phyloP scores from a whole-genome alignment of 2,113 vertebrate species.

The Phaetusa simplex region DNA sequence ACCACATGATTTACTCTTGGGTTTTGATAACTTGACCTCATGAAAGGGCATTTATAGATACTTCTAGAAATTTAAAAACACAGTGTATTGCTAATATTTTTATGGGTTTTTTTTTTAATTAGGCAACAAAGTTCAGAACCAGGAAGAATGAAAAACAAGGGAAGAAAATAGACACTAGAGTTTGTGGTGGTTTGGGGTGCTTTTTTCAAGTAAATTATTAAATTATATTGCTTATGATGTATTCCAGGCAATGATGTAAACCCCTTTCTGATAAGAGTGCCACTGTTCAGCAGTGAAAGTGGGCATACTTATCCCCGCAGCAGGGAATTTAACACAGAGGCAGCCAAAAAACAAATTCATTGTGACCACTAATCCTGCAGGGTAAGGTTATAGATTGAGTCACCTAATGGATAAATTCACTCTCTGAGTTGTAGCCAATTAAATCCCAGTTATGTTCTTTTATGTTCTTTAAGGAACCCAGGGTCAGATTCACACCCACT shows the following conservation, averaged over 20 bases:
- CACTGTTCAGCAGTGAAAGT: neutral
- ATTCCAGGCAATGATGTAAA: neutral
- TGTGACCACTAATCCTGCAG: conserved; percentile 13
- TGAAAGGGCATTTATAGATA: neutral
- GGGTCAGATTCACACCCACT: neutral
- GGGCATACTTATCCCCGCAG: neutral
- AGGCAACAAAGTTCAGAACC: neutral
- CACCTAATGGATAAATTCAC: neutral
- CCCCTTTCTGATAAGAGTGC: neutral
- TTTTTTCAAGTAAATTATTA: neutral
- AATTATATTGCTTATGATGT: neutral
- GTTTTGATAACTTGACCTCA: neutral
- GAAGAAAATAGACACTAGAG: neutral
- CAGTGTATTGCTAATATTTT: neutral
- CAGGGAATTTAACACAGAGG: neutral
- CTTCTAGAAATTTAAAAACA: neutral
- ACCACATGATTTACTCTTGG: neutral
- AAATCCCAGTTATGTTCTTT: neutral
- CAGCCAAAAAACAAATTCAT: conserved; percentile 3
- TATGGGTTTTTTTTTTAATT: rapidly evolving
- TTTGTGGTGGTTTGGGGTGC: neutral
- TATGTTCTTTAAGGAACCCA: neutral
- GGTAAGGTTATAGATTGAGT: neutral
- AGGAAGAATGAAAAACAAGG: neutral
- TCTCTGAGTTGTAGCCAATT: neutral